Evolutionary conservation across 2,888 invertebrate species (phyloP).

Genomic region (Cotesia congregata): DNA sequence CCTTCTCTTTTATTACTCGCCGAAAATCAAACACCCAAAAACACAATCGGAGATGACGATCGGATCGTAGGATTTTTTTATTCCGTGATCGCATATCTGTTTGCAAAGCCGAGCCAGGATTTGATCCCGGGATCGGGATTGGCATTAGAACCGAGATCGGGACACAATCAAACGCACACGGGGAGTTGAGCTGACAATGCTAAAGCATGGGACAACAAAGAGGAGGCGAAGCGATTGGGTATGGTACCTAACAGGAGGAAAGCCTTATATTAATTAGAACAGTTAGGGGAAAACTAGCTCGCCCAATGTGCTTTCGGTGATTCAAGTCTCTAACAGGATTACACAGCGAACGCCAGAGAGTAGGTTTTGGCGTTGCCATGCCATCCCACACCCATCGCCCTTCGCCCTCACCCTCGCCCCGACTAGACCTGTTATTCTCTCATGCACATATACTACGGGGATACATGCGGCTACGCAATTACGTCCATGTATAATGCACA

Average conservation of each 20-base stretch:
- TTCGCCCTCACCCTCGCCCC: too few relatives aligned
- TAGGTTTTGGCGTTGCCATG: conserved; percentile 45
- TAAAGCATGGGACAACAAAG: not conserved
- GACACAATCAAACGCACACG: not conserved
- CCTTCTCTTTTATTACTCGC: not conserved
- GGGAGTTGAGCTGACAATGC: not conserved
- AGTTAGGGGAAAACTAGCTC: conserved; percentile 59
- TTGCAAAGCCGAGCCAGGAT: not conserved
- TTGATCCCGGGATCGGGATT: not conserved
- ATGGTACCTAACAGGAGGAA: conserved; percentile 38
- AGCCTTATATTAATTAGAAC: conserved; percentile 68
- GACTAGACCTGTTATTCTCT: not conserved
- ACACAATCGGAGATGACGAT: not conserved
- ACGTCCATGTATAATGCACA: conserved; percentile 50
- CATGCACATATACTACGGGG: conserved; percentile 25
- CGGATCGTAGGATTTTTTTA: too few relatives aligned
- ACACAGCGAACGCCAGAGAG: conserved; percentile 43
- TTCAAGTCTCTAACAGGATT: conserved; percentile 67
- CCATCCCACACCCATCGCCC: conserved; percentile 41
- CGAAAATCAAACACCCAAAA: not conserved
- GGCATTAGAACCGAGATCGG: not conserved
- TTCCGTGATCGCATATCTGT: too few relatives aligned
- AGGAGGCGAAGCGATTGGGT: conserved; percentile 26
- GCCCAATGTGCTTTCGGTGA: conserved; percentile 64
- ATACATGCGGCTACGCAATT: conserved; percentile 52